phyloP scores from a whole-genome alignment of 2,888 invertebrate species.

The Hanleya hanleyi region DNA sequence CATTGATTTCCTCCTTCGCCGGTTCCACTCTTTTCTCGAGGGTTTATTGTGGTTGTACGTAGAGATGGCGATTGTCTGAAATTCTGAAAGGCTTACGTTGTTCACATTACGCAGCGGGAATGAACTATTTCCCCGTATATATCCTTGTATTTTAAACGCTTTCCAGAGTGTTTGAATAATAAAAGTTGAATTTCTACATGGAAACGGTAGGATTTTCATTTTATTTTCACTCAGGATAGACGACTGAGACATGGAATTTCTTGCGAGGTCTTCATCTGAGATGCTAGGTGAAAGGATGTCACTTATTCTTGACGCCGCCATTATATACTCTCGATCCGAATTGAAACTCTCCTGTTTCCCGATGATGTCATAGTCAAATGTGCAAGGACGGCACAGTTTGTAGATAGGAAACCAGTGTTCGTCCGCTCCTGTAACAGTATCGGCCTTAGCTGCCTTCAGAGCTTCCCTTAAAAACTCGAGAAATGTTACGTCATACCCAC shows the following conservation, averaged over 20 bases:
- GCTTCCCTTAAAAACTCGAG: too few species aligned
- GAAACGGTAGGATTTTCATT: background rate
- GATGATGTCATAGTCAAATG: constrained; percentile 39
- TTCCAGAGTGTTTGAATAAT: too few species aligned
- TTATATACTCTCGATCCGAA: constrained; percentile 35
- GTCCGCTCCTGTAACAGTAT: constrained; percentile 15
- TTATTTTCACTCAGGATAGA: background rate
- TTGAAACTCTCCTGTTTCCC: constrained; percentile 45
- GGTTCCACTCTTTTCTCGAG: background rate
- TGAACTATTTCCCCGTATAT: too few species aligned
- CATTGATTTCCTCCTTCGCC: too few species aligned
- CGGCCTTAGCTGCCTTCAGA: constrained; percentile 17
- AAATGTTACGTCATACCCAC: constrained; percentile 51
- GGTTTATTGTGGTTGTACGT: background rate
- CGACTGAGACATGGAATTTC: background rate
- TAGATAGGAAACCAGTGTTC: constrained; percentile 52
- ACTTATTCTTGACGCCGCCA: constrained; percentile 14
- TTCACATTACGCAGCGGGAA: too few species aligned
- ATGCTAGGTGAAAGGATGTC: background rate
- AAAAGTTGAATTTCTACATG: too few species aligned
- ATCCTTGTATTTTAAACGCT: background rate
- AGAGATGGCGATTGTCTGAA: background rate
- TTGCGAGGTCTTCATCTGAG: background rate
- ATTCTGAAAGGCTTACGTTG: too few species aligned
- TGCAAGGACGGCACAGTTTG: constrained; percentile 48